These are phyloP conservation scores for Zootoca vivipara DNA, from an alignment of 2,113 vertebrate genomes.

Conservation along the genomic window DNA sequence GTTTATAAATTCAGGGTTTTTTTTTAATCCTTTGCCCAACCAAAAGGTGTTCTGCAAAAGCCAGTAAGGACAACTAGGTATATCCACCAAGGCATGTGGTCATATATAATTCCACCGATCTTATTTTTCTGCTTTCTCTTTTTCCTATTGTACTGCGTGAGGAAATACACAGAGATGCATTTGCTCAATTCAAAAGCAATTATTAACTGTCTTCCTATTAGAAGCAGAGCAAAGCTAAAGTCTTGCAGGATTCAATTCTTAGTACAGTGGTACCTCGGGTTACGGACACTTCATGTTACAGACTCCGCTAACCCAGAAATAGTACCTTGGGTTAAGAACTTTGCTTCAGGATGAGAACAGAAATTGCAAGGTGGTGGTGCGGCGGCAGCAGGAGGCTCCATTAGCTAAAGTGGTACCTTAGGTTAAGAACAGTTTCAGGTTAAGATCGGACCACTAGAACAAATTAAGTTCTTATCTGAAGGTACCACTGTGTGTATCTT, in stretches of 20 bases:
- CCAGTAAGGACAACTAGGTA: not conserved
- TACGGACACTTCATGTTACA: no score
- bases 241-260: not conserved
- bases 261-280: not conserved
- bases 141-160: not conserved
- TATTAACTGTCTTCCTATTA: not conserved
- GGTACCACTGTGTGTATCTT: not conserved
- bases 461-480: no score
- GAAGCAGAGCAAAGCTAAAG: not conserved
- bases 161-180: not conserved
- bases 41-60: not conserved
- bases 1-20: not conserved
- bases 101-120: no score
- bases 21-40: not conserved
- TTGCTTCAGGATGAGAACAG: no score
- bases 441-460: no score
- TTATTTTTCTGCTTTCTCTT: not conserved
- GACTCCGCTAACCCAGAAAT: no score
- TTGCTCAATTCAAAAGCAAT: not conserved
- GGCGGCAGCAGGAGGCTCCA: no score
- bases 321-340: no score
- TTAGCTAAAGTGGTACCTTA: no score
- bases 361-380: no score
- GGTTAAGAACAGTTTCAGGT: no score
- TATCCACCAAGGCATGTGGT: not conserved